Evolutionary conservation across 2,888 invertebrate species (phyloP).

Genomic region (Cactoblastis cactorum): DNA sequence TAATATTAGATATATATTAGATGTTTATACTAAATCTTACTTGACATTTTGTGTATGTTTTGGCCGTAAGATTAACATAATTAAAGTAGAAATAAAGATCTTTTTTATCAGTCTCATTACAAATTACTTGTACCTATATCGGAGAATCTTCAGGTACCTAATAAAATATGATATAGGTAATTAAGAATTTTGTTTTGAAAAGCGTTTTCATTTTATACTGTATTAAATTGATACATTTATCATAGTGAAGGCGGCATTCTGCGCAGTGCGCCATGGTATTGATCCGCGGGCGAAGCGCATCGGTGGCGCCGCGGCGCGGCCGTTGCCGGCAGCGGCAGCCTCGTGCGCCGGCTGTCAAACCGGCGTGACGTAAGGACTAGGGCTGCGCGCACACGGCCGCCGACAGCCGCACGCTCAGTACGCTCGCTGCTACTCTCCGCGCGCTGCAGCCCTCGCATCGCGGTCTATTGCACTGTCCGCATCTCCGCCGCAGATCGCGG

Average conservation of each 20-base stretch:
- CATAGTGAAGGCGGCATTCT: neutral
- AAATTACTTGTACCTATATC: too few relatives aligned
- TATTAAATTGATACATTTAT: too few relatives aligned
- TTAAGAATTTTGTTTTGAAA: too few relatives aligned
- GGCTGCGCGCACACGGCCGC: constrained; percentile 61
- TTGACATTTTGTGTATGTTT: too few relatives aligned
- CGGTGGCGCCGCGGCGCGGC: constrained; percentile 28
- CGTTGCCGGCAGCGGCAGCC: constrained; percentile 51
- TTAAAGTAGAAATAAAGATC: too few relatives aligned
- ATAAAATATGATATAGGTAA: too few relatives aligned
- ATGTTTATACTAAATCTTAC: too few relatives aligned
- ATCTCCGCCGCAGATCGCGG: constrained; percentile 42
- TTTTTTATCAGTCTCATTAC: too few relatives aligned
- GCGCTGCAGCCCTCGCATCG: constrained; percentile 36
- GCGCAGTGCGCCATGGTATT: neutral
- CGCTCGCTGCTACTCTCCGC: constrained; percentile 45
- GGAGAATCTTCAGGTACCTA: too few relatives aligned
- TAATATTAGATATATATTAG: too few relatives aligned
- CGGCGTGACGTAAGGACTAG: constrained; percentile 61
- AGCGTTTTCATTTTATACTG: too few relatives aligned
- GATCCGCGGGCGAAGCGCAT: constrained; percentile 18
- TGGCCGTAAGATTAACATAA: too few relatives aligned
- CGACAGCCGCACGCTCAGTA: constrained; percentile 58
- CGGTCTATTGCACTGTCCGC: constrained; percentile 36
- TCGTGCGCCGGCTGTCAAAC: constrained; percentile 57